phyloP scores from a whole-genome alignment of 2,113 vertebrate species.

The Melanotaenia duboulayi region DNA sequence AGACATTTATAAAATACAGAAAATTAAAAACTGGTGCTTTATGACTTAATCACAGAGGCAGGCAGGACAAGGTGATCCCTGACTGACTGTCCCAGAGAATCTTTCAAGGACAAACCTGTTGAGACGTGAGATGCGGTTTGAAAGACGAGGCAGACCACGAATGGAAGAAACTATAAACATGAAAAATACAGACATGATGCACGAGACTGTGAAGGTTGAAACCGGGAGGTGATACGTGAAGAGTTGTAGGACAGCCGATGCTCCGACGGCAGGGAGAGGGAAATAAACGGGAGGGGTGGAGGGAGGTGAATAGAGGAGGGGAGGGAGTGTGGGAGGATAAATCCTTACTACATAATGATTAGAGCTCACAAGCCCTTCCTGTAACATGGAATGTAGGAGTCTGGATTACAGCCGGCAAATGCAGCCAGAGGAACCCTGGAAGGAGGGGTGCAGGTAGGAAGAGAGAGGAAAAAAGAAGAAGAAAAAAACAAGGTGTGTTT shows the following conservation, averaged over 20 bases:
- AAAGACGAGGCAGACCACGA: constrained; percentile 10
- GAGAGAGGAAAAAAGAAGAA: not conserved
- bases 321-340: constrained; percentile 63
- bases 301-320: constrained; percentile 43
- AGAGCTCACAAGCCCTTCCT: constrained; percentile 82
- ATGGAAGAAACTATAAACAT: not conserved
- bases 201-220: constrained; percentile 8
- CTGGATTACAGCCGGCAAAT: constrained; percentile 75
- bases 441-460: constrained; percentile 49
- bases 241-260: constrained; percentile 49
- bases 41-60: not conserved
- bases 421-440: constrained; percentile 39
- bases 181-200: constrained; percentile 34
- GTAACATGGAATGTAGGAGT: constrained; percentile 76
- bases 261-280: constrained; percentile 53
- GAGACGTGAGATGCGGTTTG: constrained; percentile 48
- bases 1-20: not conserved
- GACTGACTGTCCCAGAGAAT: constrained; percentile 47
- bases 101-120: constrained; percentile 79
- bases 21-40: not conserved
- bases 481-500: constrained; percentile 7
- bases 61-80: not conserved
- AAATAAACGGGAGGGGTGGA: constrained; percentile 48
- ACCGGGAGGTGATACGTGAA: constrained; percentile 31
- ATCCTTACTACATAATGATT: constrained; percentile 83